phyloP scores from a whole-genome alignment of 2,113 vertebrate species.

The Acanthisitta chloris region DNA sequence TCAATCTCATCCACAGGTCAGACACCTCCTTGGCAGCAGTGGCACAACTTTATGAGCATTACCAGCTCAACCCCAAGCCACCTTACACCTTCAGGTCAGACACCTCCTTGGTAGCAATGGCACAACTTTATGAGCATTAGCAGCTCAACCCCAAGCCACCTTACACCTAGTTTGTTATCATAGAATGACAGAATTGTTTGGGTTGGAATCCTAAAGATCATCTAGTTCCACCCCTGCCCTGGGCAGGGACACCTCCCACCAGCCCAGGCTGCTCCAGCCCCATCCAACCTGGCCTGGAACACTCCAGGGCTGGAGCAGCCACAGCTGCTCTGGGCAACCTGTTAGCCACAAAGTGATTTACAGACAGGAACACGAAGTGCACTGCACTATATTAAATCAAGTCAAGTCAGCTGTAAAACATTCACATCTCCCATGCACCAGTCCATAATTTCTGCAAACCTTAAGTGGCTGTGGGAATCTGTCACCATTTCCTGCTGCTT shows the following conservation, averaged over 20 bases:
- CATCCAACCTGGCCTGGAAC: neutral
- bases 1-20: neutral
- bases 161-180: neutral
- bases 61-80: too few relatives aligned
- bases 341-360: neutral
- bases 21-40: too few relatives aligned
- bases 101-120: fast-evolving
- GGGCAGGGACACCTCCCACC: neutral
- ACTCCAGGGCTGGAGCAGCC: neutral
- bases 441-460: neutral
- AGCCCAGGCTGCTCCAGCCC: neutral
- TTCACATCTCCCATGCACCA: neutral
- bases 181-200: neutral
- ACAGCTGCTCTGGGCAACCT: neutral
- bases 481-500: neutral
- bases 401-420: neutral
- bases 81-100: too few relatives aligned
- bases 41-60: neutral
- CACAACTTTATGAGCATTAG: fast-evolving
- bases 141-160: neutral
- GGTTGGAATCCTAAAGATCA: neutral
- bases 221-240: fast-evolving
- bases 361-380: neutral
- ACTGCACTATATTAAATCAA: fast-evolving
- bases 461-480: neutral